phyloP scores from a whole-genome alignment of 2,797 vertebrate species.

The Mareca penelope region DNA sequence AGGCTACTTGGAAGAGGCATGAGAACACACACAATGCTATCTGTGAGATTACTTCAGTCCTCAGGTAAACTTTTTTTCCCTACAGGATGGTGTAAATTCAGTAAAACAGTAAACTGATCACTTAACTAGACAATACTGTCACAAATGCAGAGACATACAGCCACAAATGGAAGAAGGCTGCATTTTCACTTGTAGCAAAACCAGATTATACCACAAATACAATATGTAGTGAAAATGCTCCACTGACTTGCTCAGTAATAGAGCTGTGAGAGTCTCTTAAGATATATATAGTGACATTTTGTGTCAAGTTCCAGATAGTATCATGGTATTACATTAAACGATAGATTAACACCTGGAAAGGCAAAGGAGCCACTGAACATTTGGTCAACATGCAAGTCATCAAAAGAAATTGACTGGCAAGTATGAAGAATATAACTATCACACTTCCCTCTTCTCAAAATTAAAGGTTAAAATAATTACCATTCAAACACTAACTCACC shows the following conservation, averaged over 20 bases:
- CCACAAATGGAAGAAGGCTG: not conserved
- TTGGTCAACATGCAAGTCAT: not conserved
- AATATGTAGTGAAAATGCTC: not conserved
- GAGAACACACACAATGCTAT: slow-evolving; percentile 24
- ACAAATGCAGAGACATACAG: not conserved
- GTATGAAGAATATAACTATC: not conserved
- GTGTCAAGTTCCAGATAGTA: not conserved
- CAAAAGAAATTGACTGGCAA: not conserved
- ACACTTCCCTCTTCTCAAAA: not conserved
- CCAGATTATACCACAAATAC: not conserved
- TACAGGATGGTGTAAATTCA: not conserved
- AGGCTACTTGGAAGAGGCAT: slow-evolving; percentile 5
- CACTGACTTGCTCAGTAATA: not conserved
- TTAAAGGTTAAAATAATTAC: slow-evolving; percentile 10
- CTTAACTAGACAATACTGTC: not conserved
- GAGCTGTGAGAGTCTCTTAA: not conserved
- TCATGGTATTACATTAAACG: not conserved
- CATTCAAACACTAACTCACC: slow-evolving; percentile 16
- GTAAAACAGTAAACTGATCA: not conserved
- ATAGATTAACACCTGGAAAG: not conserved
- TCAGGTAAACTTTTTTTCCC: slow-evolving; percentile 30
- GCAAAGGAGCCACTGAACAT: not conserved
- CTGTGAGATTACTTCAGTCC: slow-evolving; percentile 40
- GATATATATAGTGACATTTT: not conserved
- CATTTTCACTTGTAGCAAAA: not conserved